Evolutionary conservation across 2,888 invertebrate species (phyloP).

Genomic region (Argynnis bischoffii): DNA sequence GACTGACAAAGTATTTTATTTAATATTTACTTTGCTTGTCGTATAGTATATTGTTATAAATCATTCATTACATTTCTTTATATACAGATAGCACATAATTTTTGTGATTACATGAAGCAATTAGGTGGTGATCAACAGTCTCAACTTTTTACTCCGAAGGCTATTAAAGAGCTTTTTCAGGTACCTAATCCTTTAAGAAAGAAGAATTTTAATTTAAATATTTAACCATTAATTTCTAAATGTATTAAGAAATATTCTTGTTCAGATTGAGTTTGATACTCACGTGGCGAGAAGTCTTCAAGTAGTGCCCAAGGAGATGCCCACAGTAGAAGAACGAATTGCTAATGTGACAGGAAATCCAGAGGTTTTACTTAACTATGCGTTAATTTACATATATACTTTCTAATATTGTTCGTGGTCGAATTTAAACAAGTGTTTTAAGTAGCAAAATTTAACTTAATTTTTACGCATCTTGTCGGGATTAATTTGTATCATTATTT

Average conservation of each 20-base stretch:
- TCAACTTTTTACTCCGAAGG: slow-evolving; percentile 72
- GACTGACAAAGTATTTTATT: slow-evolving; percentile 64
- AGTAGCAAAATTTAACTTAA: too few species aligned
- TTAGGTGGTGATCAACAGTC: slow-evolving; percentile 77
- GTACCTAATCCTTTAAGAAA: slow-evolving; percentile 48
- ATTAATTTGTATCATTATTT: too few species aligned
- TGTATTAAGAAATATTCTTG: background rate
- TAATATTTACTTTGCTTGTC: too few species aligned
- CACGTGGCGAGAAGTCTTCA: slow-evolving; percentile 80
- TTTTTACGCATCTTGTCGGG: too few species aligned
- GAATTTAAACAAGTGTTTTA: background rate
- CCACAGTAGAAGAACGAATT: slow-evolving; percentile 80
- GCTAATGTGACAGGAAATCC: slow-evolving; percentile 75
- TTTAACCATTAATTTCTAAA: background rate
- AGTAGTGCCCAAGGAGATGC: slow-evolving; percentile 81
- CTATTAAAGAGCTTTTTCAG: slow-evolving; percentile 77
- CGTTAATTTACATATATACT: background rate
- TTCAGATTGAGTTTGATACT: slow-evolving; percentile 82
- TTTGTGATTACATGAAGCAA: slow-evolving; percentile 75
- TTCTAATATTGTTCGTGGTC: background rate
- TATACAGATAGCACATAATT: slow-evolving; percentile 63
- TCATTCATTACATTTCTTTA: background rate
- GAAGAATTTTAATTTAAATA: background rate
- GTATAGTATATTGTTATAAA: background rate
- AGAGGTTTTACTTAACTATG: slow-evolving; percentile 55